Evolutionary conservation across 2,113 vertebrate species (phyloP).

Genomic region (Trichechus manatus): DNA sequence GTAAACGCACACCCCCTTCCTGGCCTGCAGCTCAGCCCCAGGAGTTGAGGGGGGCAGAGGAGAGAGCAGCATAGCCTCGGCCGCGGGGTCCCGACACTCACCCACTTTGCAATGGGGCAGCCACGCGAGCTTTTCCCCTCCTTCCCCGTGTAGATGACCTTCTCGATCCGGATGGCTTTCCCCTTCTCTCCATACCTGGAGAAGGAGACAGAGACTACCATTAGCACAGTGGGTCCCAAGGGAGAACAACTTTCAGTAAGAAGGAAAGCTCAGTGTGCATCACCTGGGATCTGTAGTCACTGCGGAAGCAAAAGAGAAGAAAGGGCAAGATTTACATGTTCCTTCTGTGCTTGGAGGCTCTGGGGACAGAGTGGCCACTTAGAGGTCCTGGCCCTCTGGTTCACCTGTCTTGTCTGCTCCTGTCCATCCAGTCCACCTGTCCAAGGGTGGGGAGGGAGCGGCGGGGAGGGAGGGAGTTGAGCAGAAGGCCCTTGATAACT

Average conservation of each 20-base stretch:
- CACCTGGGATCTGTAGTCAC: not conserved
- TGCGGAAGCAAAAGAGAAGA: not conserved
- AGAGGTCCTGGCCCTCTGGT: not conserved
- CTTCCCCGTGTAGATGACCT: slow-evolving; percentile 96
- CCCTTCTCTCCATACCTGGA: slow-evolving; percentile 96
- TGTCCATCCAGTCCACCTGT: not conserved
- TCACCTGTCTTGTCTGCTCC: not conserved
- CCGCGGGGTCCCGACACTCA: slow-evolving; percentile 85
- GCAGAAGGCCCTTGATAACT: not conserved
- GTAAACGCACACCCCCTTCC: not conserved
- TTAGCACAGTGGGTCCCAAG: not conserved
- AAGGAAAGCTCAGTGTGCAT: not conserved
- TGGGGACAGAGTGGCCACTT: not conserved
- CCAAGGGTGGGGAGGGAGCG: not conserved
- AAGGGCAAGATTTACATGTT: not conserved
- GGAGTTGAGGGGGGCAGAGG: not conserved
- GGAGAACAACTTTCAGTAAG: not conserved
- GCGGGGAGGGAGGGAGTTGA: not conserved
- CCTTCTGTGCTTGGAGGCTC: not conserved
- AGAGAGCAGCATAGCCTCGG: no score
- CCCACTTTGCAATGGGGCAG: slow-evolving; percentile 99
- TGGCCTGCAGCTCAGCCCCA: not conserved
- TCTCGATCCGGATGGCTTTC: slow-evolving; percentile 96
- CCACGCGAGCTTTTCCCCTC: slow-evolving; percentile 98
- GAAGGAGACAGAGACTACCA: slow-evolving; percentile 25